Evolutionary conservation across 1,140 invertebrate species (phyloP), one percentile per base, ranked within the genome.

Genomic region (Dysdera silvatica): DNA sequence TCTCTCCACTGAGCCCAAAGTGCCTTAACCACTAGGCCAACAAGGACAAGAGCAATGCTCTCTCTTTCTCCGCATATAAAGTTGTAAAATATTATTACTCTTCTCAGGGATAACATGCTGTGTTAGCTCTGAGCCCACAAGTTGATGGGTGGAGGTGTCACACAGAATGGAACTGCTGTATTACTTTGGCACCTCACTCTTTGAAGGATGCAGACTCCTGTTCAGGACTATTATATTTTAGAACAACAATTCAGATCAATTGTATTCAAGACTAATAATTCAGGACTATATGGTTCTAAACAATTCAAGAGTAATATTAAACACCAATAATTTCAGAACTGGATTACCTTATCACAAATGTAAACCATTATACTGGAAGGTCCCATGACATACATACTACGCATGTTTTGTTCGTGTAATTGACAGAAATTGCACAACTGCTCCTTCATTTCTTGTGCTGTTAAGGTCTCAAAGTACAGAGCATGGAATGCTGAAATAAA

Each of bases 401-500:
- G 51, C 2, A 61, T 12, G 4, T 28, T 4, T n/a, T 18, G 40
- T 5, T n/a, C 20, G 4, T 18, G 8, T 10, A 54, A 29, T 16
- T 20, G n/a, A 20, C 23, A 47, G 6, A 26, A 35, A 32, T 47
- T 54, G 16, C 51, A 24, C n/a, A 61, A n/a, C 18, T 61, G 37
- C 20, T 33, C 48, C 23, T 54, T 41, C 23, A 61, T 18, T 54
- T 61, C 60, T 28, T 23, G 24, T 10, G 18, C 53, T 4, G 24
- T 61, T 20, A 61, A n/a, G 29, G 60, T 33, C 26, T 61, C 47
- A n/a, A 61, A 48, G 23, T 61, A 61, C 24, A 61, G 12, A 14
- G 45, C 60, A 61, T 54, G 40, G 41, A 61, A 61, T 12, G 40
- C 60, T 61, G 24, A 4, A 37, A 32, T 32, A 47, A 23, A 23